Conservation (phyloP, 2,888 invertebrate genomes). For the Barypeithes pellucidus region DNA sequence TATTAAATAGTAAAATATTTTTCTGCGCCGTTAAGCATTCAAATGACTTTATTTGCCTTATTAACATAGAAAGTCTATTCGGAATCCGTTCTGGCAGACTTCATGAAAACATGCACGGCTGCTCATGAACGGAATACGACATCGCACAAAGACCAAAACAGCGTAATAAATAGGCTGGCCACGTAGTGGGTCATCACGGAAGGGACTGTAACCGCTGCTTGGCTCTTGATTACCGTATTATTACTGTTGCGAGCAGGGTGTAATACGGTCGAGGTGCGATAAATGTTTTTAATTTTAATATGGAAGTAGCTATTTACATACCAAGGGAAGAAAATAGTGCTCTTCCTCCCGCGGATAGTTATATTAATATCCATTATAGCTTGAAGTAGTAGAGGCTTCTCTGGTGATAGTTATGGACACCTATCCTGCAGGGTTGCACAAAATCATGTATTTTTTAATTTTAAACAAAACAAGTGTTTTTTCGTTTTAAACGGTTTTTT, state of each 20-base stretch:
- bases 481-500: no score
- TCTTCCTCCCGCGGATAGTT: no score
- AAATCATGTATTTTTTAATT: no score
- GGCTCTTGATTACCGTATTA: slow-evolving; percentile 29
- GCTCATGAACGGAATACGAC: slow-evolving; percentile 22
- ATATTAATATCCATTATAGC: no score
- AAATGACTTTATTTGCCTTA: slow-evolving; percentile 17
- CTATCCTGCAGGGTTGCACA: no score
- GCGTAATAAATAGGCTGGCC: slow-evolving; percentile 25
- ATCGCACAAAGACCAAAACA: slow-evolving; percentile 9
- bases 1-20: neutral
- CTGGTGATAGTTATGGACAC: no score
- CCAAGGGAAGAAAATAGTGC: no score
- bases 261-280: slow-evolving; percentile 13
- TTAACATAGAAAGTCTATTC: slow-evolving; percentile 17
- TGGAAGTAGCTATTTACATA: neutral
- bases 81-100: slow-evolving; percentile 17
- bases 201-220: slow-evolving; percentile 26
- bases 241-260: slow-evolving; percentile 22
- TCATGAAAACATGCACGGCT: slow-evolving; percentile 24
- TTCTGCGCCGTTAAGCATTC: neutral
- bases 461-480: no score
- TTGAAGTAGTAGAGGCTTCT: no score
- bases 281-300: neutral
- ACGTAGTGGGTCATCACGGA: slow-evolving; percentile 20